Base-by-base conservation (phyloP, 1,140 invertebrate species). In the Caenorhabditis latens region DNA sequence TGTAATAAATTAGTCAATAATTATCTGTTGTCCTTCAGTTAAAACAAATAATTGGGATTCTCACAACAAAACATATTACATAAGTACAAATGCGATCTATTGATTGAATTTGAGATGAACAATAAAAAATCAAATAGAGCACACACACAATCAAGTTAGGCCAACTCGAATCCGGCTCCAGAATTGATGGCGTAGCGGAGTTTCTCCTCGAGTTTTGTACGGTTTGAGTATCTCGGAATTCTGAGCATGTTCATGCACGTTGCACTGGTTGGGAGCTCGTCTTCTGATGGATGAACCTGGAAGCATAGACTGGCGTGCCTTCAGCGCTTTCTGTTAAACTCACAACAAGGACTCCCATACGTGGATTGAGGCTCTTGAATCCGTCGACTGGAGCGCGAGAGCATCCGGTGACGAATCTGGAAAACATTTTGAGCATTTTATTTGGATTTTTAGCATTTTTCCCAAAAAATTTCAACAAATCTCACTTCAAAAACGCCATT, bases 171-270 rank as follows among this genome's bases (percentile, higher is more conserved):
- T 14, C 87, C 87, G 40, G 83, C 83, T 13, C 84, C 84, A 9
- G 87, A 57, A 32, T 85, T 50, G n/a, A 88, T 88, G 9, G 87
- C 87, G 55, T 85, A 85, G 7, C 86, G 65, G 4, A 88, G 32
- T 46, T 85, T 88, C 42, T 83, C 65, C n/a, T 71, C 61, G 3
- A 88, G 50, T 11, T 21, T 79, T 9, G 42, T 42, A 4, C 32
- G 48, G 13, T 43, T 67, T 6, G 57, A 43, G 42, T 88, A 88
- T 32, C 19, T 46, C 4, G 87, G 87, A 9, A 88, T 50, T 65
- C 65, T 71, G 63, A 88, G 67, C 83, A 88, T 7, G 43, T 88
- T 88, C 87, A 88, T 88, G 21, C 87, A 88, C 13, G 87, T 88
- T n/a, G 87, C 87, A 57, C 48, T 50, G 5, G 71, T 88, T 32